phyloP scores from a whole-genome alignment of 37 sponge, comb jelly and placozoan genomes.

The Diacarnus erythraeanus region DNA sequence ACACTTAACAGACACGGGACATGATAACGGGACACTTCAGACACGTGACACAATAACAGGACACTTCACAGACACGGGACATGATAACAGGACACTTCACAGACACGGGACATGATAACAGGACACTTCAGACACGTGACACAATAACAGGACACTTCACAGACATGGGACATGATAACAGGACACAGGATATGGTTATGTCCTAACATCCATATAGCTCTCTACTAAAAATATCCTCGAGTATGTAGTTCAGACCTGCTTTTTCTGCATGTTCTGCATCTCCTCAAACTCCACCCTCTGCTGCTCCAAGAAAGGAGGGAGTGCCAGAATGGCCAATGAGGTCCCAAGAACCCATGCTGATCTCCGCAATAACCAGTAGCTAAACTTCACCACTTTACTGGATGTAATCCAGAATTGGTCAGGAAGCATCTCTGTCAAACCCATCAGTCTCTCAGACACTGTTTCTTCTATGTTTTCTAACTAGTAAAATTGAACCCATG shows the following conservation, averaged over 20 bases:
- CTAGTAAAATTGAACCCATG: background rate
- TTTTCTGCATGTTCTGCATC: constrained; percentile 69
- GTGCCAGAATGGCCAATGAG: constrained; percentile 51
- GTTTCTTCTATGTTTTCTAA: constrained; percentile 66
- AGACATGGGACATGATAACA: too few species aligned
- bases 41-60: too few species aligned
- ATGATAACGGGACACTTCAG: too few species aligned
- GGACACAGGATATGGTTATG: background rate
- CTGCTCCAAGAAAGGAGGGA: constrained; percentile 71
- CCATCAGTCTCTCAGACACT: constrained; percentile 56
- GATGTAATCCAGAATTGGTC: constrained; percentile 28
- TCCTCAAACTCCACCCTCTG: constrained; percentile 76
- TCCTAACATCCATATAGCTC: background rate
- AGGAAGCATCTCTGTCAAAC: constrained; percentile 83
- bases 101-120: too few species aligned
- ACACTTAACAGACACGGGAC: too few species aligned
- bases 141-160: too few species aligned
- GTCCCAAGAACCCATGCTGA: constrained; percentile 75
- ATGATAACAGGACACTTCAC: too few species aligned
- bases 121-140: too few species aligned
- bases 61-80: too few species aligned
- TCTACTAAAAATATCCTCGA: background rate
- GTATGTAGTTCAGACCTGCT: constrained; percentile 48
- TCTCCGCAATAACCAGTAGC: constrained; percentile 61
- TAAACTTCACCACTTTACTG: background rate